phyloP scores from a whole-genome alignment of 2,113 vertebrate genomes.

The Malurus alboscapulatus region DNA sequence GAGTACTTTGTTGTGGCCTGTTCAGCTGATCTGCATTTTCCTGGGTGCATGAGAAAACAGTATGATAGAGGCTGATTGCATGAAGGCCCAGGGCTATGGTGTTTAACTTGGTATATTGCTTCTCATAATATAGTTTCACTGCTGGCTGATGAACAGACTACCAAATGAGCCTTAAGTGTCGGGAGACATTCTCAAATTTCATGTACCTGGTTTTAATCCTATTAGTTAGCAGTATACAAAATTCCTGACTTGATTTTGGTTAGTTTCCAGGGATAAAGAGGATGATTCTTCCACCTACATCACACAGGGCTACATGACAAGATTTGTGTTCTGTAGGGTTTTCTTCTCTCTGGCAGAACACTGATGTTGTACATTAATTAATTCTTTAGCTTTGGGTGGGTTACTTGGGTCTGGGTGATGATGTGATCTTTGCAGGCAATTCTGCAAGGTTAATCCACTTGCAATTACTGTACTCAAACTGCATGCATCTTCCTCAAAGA shows the following conservation, averaged over 20 bases:
- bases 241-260: constrained; percentile 23
- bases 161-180: neutral
- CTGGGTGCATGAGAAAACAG: neutral
- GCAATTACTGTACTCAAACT: neutral
- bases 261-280: neutral
- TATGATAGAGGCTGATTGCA: neutral
- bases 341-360: neutral
- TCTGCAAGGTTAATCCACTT: neutral
- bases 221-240: neutral
- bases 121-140: neutral
- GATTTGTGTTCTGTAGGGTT: neutral
- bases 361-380: neutral
- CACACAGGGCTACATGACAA: neutral
- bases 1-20: neutral
- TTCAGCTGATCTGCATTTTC: neutral
- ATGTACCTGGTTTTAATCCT: constrained; percentile 21
- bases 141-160: neutral
- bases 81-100: neutral
- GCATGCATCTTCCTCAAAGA: neutral
- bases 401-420: neutral
- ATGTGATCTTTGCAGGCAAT: neutral
- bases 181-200: neutral
- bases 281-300: neutral
- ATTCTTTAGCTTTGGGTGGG: neutral
- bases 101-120: neutral